These are phyloP conservation scores for Drosophila trichaetosa DNA, from an alignment of 2,888 invertebrate genomes.

Conservation along the genomic window DNA sequence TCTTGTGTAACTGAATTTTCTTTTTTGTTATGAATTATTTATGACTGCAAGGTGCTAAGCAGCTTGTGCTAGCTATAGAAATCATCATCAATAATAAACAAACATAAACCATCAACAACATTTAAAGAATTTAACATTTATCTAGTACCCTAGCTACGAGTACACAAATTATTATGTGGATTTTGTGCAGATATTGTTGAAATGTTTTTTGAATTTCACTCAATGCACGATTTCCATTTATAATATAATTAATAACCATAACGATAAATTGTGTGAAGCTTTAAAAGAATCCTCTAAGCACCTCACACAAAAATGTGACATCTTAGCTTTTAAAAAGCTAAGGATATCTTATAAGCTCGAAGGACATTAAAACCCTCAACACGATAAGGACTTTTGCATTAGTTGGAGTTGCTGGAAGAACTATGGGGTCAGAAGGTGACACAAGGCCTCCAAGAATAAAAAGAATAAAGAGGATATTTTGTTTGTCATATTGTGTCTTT, in stretches of 20 bases:
- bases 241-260: not conserved
- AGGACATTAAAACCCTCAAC: not conserved
- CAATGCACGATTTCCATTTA: not conserved
- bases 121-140: conserved; percentile 14
- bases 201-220: not conserved
- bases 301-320: not conserved
- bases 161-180: conserved; percentile 9
- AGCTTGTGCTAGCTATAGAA: conserved; percentile 35
- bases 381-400: not conserved
- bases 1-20: not conserved
- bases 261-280: not conserved
- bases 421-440: not conserved
- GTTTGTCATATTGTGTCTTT: too few relatives aligned
- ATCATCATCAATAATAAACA: conserved; percentile 1
- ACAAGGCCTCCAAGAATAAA: too few relatives aligned
- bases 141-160: conserved; percentile 1
- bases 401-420: not conserved
- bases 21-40: conserved; percentile 28
- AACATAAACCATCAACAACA: conserved; percentile 2
- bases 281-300: not conserved
- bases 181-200: conserved; percentile 6
- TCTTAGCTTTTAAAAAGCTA: too few relatives aligned
- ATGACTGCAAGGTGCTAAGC: conserved; percentile 37
- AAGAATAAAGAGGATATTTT: too few relatives aligned
- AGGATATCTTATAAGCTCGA: not conserved